phyloP scores from a whole-genome alignment of 2,888 invertebrate genomes.

The Idaea straminata region DNA sequence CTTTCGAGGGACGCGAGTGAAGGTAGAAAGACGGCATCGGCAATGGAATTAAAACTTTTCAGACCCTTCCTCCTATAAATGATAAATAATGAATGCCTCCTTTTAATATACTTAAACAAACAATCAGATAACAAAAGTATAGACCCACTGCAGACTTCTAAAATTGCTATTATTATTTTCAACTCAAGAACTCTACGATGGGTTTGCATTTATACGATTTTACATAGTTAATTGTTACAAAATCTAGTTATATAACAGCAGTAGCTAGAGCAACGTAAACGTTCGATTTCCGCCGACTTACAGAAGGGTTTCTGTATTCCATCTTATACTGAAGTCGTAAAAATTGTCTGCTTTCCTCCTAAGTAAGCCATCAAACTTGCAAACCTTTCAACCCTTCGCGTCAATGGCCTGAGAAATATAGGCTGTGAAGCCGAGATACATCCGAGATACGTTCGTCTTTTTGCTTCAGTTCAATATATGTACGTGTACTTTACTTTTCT shows the following conservation, averaged over 20 bases:
- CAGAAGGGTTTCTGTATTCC: neutral
- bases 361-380: conserved; percentile 22
- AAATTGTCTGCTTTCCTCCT: conserved; percentile 23
- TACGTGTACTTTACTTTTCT: neutral
- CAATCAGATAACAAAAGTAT: too few relatives aligned
- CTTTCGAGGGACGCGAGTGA: too few relatives aligned
- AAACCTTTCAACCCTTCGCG: conserved; percentile 17
- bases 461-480: neutral
- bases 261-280: neutral
- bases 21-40: too few relatives aligned
- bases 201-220: too few relatives aligned
- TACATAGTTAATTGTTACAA: neutral
- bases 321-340: conserved; percentile 13
- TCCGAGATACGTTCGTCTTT: conserved; percentile 7
- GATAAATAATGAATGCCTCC: too few relatives aligned
- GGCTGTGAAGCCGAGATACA: conserved; percentile 12
- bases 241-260: neutral
- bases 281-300: neutral
- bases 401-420: conserved; percentile 23
- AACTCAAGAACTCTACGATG: too few relatives aligned
- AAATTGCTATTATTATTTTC: too few relatives aligned
- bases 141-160: too few relatives aligned
- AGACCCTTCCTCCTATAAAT: too few relatives aligned
- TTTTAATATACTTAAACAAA: too few relatives aligned
- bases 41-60: too few relatives aligned